Percentiles rank a stretch among this genome's conserved stretches.
phyloP scores from a whole-genome alignment of 2,113 vertebrate species.

The Gadus macrocephalus region DNA sequence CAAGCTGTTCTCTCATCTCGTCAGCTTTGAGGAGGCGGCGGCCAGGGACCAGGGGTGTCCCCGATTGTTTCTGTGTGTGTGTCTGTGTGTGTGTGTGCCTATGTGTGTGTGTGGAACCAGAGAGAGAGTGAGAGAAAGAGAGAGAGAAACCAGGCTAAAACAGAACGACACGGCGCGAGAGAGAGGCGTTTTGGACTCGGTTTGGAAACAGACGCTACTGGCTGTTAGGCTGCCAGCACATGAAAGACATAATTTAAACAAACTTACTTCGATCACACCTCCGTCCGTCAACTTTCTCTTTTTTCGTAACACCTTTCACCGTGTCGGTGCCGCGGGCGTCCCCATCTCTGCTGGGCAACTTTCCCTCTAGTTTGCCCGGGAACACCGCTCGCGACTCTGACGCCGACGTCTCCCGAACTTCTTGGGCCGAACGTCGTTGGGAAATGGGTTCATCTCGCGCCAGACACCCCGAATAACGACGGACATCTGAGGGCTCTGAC shows the following conservation, averaged over 20 bases:
- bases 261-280: slow-evolving; percentile 55
- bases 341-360: not conserved
- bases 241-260: slow-evolving; percentile 26
- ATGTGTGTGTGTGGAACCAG: slow-evolving; percentile 10
- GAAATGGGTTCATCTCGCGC: slow-evolving; percentile 54
- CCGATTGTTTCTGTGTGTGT: slow-evolving; percentile 46
- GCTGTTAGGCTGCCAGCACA: slow-evolving; percentile 24
- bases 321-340: not conserved
- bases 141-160: slow-evolving; percentile 16
- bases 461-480: slow-evolving; percentile 29
- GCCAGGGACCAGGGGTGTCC: slow-evolving; percentile 55
- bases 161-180: slow-evolving; percentile 27
- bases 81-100: not conserved
- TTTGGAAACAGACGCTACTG: slow-evolving; percentile 48
- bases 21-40: slow-evolving; percentile 37
- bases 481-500: slow-evolving; percentile 31
- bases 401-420: slow-evolving; percentile 41
- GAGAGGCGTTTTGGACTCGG: slow-evolving; percentile 54
- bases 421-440: slow-evolving; percentile 24
- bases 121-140: slow-evolving; percentile 2
- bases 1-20: slow-evolving; percentile 64
- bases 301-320: slow-evolving; percentile 37
- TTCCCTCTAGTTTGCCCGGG: not conserved
- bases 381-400: not conserved
- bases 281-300: slow-evolving; percentile 29